Evolutionary conservation across 2,797 vertebrate species (phyloP).

Genomic region (Syncerus caffer): DNA sequence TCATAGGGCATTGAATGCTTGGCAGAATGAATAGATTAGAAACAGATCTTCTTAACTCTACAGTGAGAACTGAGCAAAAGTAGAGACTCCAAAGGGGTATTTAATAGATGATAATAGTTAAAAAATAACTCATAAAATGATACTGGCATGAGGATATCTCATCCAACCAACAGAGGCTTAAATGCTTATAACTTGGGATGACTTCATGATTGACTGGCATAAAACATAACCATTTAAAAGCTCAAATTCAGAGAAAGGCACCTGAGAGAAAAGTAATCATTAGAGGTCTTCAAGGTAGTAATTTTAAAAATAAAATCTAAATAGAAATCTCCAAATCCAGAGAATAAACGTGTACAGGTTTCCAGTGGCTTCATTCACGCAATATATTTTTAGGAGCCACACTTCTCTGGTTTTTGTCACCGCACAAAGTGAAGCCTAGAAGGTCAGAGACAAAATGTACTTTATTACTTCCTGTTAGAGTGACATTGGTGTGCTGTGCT

Average conservation of each 20-base stretch:
- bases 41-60: conserved; percentile 23
- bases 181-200: not conserved
- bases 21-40: conserved; percentile 21
- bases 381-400: not conserved
- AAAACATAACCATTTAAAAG: not conserved
- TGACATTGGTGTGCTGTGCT: not conserved
- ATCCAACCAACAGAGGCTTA: not conserved
- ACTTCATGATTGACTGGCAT: not conserved
- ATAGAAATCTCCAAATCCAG: not conserved
- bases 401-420: not conserved
- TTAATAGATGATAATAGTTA: not conserved
- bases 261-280: not conserved
- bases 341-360: not conserved
- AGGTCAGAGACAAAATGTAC: not conserved
- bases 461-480: not conserved
- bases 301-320: not conserved
- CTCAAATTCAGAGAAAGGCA: not conserved
- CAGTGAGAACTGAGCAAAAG: not conserved
- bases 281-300: not conserved
- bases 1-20: not conserved
- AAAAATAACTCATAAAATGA: conserved; percentile 16
- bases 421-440: not conserved
- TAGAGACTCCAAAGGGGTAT: not conserved
- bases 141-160: not conserved
- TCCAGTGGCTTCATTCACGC: not conserved